Base-by-base conservation (phyloP, 2,888 invertebrate genomes). In the Vanessa cardui region DNA sequence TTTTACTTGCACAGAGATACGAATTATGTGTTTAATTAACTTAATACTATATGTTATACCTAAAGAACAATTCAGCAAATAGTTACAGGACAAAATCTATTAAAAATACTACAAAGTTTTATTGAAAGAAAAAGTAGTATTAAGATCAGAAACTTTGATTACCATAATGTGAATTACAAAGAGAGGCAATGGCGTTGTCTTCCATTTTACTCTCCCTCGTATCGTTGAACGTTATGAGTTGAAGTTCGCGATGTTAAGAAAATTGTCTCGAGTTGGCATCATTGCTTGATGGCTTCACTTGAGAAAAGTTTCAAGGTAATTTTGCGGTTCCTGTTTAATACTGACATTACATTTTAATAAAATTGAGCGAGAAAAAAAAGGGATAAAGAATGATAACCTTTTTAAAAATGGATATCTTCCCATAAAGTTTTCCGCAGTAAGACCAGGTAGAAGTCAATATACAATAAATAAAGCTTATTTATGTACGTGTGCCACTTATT, bases 1-100 rank as follows among this genome's bases (percentile, higher is more conserved):
- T 72, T 72, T 68, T 52, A 76, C 63, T 60, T 64, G 54, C 69
- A 63, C 61, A 62, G 56, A 66, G 54, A 60, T 70, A 68, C 63
- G 50, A 70, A 71, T 69, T 72, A 58, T 60, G 60, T 63, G 52
- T 15, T 50, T 52, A 64, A 64, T 69, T 66, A 64, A 59, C 21
- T 18, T 69, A 39, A 62, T 58, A 39, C 4, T 9, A 61, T 39
- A 54, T 26, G 31, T 62, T 61, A 44, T 20, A 61, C 56, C 49
- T 64, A 61, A 60, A 21, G 39, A 46, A 39, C 26, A 12, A 52
- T 26, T 52, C 33, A 15, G 7, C 21, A 12, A 49, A 49, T 16
- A 15, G 31, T 5, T 16, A n/a, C 9, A 6, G n/a, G 12, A 26
- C 21, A 26, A 2, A 15, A 59, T 45, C 12, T 39, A 39, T 39